These are phyloP conservation scores for Cryptosula pallasiana DNA, from an alignment of 2,888 invertebrate species.

Conservation along the genomic window DNA sequence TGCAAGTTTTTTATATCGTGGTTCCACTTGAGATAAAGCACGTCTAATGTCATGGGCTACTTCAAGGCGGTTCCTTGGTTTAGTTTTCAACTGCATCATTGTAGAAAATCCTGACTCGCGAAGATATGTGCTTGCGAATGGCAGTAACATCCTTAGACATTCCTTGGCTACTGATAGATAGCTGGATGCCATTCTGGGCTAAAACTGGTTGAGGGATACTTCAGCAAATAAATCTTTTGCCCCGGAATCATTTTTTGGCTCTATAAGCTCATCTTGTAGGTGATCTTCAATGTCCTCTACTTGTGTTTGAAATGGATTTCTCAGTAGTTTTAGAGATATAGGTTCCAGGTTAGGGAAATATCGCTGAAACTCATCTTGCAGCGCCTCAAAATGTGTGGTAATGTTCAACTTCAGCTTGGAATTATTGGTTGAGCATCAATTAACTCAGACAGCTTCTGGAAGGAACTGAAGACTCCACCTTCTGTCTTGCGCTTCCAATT, in stretches of 20 bases:
- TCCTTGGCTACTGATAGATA: conserved; percentile 12
- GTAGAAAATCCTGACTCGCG: conserved; percentile 10
- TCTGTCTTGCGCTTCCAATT: background rate
- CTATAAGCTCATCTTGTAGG: background rate
- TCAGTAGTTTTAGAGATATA: background rate
- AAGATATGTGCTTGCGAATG: conserved; percentile 17
- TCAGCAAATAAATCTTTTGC: background rate
- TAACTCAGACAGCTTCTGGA: background rate
- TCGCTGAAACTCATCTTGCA: background rate
- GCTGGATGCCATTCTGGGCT: conserved; percentile 12
- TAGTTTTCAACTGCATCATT: background rate
- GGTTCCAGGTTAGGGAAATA: background rate
- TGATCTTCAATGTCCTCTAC: background rate
- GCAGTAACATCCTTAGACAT: conserved; percentile 9
- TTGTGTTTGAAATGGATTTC: background rate
- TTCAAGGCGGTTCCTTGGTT: conserved; percentile 5
- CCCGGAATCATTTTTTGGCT: background rate
- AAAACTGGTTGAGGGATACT: background rate
- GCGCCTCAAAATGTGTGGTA: background rate
- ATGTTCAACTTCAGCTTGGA: background rate
- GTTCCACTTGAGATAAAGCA: conserved; percentile 4
- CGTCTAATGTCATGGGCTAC: conserved; percentile 5
- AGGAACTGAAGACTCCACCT: background rate
- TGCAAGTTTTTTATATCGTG: background rate
- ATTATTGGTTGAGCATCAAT: background rate